These are phyloP conservation scores for Sphyrna mokarran DNA, from an alignment of 2,113 vertebrate species.

Conservation along the genomic window DNA sequence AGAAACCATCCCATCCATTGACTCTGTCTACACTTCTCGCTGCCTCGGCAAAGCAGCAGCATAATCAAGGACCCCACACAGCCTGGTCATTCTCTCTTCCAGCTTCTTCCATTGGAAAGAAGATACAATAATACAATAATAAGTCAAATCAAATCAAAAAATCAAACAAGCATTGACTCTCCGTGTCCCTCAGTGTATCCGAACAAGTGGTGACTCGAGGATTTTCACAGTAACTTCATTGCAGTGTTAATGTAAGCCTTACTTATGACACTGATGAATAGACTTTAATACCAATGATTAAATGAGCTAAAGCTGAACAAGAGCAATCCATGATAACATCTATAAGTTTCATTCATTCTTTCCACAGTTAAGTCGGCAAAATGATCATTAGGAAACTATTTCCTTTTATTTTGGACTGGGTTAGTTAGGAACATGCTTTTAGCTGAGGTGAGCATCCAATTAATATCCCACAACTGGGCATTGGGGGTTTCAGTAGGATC, in stretches of 20 bases:
- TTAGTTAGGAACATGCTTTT: neutral
- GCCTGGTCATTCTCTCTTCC: too few relatives aligned
- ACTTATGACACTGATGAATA: too few relatives aligned
- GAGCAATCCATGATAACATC: neutral
- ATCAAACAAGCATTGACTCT: neutral
- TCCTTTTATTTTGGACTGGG: neutral
- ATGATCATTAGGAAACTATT: neutral
- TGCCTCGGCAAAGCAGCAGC: too few relatives aligned
- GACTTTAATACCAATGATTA: neutral
- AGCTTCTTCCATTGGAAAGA: too few relatives aligned
- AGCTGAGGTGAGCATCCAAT: neutral
- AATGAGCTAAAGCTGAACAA: neutral
- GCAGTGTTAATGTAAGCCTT: too few relatives aligned
- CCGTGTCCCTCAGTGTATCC: neutral
- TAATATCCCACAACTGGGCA: neutral
- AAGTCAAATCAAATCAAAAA: too few relatives aligned
- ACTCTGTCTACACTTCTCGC: too few relatives aligned
- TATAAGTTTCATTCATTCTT: neutral
- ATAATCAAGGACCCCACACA: too few relatives aligned
- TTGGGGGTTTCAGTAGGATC: neutral
- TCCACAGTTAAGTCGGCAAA: neutral
- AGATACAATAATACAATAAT: too few relatives aligned
- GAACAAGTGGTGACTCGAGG: too few relatives aligned
- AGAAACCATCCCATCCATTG: too few relatives aligned
- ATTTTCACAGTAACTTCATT: too few relatives aligned